phyloP scores from a whole-genome alignment of 2,888 invertebrate species.

The Sicus ferrugineus region DNA sequence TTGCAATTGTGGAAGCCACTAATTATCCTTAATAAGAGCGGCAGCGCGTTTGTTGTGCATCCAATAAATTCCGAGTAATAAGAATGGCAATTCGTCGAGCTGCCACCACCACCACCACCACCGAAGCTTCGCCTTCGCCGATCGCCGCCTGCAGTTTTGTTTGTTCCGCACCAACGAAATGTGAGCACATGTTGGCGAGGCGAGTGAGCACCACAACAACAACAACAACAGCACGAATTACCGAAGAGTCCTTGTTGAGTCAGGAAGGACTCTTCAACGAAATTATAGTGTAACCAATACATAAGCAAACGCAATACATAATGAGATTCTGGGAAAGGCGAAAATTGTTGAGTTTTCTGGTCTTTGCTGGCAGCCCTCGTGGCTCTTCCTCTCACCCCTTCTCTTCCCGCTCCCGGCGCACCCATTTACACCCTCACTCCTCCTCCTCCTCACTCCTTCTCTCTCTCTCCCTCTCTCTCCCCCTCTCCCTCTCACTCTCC shows the following conservation, averaged over 20 bases:
- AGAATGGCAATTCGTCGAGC: background rate
- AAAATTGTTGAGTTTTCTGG: too few species aligned
- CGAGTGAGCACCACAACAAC: background rate
- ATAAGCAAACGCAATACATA: background rate
- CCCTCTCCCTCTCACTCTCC: slow-evolving; percentile 1
- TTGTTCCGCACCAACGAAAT: slow-evolving; percentile 26
- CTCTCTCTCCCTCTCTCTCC: slow-evolving; percentile 4
- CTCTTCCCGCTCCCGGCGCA: slow-evolving; percentile 12
- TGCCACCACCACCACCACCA: slow-evolving; percentile 4
- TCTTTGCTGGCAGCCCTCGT: background rate
- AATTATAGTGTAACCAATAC: background rate
- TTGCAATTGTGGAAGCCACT: background rate
- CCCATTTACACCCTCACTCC: background rate
- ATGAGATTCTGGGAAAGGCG: background rate
- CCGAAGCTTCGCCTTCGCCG: background rate
- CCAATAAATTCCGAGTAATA: background rate
- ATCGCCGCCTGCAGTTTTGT: background rate
- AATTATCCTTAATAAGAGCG: slow-evolving; percentile 23
- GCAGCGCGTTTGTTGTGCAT: slow-evolving; percentile 1
- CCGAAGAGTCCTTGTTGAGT: background rate
- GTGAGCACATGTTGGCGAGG: slow-evolving; percentile 25
- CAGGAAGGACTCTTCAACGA: background rate
- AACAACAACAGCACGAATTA: background rate
- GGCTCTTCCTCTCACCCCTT: slow-evolving; percentile 23
- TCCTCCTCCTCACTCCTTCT: background rate